Evolutionary conservation across 2,797 vertebrate species (phyloP).

Genomic region (Gouania willdenowi): DNA sequence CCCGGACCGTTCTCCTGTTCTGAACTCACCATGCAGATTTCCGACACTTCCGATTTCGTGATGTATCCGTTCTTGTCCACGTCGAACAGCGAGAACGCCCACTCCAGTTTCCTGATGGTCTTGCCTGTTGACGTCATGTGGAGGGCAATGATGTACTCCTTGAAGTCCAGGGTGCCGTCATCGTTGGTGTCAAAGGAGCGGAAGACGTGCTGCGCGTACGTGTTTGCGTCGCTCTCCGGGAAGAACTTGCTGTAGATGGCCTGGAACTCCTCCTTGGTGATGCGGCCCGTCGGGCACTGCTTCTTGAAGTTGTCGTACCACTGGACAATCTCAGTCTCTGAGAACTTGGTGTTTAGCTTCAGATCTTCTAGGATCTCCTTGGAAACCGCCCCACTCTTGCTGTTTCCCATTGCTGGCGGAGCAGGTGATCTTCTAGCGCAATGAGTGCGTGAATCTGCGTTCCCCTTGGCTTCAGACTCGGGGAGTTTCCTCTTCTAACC

Average conservation of each 20-base stretch:
- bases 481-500: conserved; percentile 6
- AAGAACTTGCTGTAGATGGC: conserved; percentile 75
- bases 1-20: not conserved
- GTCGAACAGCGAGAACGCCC: conserved; percentile 78
- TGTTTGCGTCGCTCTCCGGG: conserved; percentile 70
- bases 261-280: conserved; percentile 67
- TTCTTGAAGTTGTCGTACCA: conserved; percentile 78
- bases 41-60: conserved; percentile 73
- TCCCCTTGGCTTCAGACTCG: not conserved
- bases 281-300: conserved; percentile 73
- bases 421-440: conserved; percentile 1
- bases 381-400: conserved; percentile 68
- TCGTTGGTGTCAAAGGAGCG: conserved; percentile 77
- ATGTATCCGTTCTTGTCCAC: conserved; percentile 79
- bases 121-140: conserved; percentile 78
- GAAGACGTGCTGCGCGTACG: conserved; percentile 75
- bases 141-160: conserved; percentile 77
- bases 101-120: conserved; percentile 72
- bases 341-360: conserved; percentile 75
- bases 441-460: not conserved
- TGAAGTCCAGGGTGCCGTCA: conserved; percentile 78
- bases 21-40: conserved; percentile 73
- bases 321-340: conserved; percentile 69
- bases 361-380: conserved; percentile 77
- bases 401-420: conserved; percentile 67